Evolutionary conservation across 2,113 vertebrate species (phyloP).

Genomic region (Scatophagus argus): DNA sequence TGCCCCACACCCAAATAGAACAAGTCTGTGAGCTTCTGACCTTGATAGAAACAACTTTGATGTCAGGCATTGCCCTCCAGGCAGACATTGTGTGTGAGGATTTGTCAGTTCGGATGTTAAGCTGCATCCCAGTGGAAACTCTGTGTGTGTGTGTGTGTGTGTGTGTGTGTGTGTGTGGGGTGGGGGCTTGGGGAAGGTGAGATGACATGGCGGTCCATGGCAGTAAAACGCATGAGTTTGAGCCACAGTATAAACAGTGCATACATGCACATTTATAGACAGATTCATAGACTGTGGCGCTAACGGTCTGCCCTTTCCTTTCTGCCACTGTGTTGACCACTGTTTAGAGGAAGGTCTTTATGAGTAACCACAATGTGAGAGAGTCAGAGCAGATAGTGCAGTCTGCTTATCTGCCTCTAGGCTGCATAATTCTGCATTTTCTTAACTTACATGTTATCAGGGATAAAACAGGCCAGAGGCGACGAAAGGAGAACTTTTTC

Average conservation of each 20-base stretch:
- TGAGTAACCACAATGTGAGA: constrained; percentile 15
- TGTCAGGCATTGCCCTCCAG: constrained; percentile 49
- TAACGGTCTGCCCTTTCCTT: not conserved
- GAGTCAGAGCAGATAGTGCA: not conserved
- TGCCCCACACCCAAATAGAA: constrained; percentile 36
- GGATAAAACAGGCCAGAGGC: constrained; percentile 15
- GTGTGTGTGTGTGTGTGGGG: not conserved
- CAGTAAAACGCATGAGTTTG: constrained; percentile 5
- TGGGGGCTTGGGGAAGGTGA: not conserved
- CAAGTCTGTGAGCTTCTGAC: constrained; percentile 52
- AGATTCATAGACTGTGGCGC: not conserved
- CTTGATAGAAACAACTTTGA: constrained; percentile 62
- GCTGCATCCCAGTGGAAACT: constrained; percentile 37
- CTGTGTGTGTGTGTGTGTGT: not conserved
- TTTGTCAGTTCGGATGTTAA: constrained; percentile 52
- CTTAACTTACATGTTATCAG: constrained; percentile 15
- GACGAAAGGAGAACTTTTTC: not conserved
- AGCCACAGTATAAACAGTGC: not conserved
- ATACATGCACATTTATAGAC: constrained; percentile 4
- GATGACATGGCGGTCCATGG: constrained; percentile 11
- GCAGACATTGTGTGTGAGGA: constrained; percentile 43
- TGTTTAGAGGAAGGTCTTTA: constrained; percentile 7
- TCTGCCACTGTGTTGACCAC: not conserved
- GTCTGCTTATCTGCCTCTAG: constrained; percentile 13
- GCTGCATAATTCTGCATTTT: constrained; percentile 17